Evolutionary conservation across 2,113 vertebrate species (phyloP), one percentile per base, ranked within the genome.

Genomic region (Diadophis punctatus): DNA sequence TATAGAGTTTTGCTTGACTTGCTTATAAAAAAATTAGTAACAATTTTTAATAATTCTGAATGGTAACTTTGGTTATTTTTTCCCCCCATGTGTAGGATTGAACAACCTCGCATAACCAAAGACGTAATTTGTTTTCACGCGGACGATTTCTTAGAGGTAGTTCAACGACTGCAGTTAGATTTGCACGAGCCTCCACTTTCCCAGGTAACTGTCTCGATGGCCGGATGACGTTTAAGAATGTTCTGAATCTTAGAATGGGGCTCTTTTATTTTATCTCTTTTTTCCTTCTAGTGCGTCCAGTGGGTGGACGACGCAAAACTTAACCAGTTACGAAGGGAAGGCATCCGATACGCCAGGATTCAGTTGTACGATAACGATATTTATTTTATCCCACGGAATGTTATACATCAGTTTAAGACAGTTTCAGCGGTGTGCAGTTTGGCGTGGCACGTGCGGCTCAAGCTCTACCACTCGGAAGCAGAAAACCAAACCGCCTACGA

Each of bases 271-370:
- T 39, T 90, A 39, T 1, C 86, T 30, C 3, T 86, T 87, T 93
- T 93, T 93, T 46, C 30, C 74, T 92, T 53, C 1, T 93, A 99
- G 99, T 99, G 99, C 95, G 99, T 99, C 94, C 99, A 99, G 93
- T 99, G 99, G 99, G 98, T 99, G 93, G 99, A 99, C 16, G 99
- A 99, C 90, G 99, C 99, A 96, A 99, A 99, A 96, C 98, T 99
- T n/a, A 99, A 99, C 97, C 99, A 99, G 92, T 97, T 99, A 96
- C 98, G 99, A 93, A 98, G 99, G 68, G 99, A 99, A 98, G 99
- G 99, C 91, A 98, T 99, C 95, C 98, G 99, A 58, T 99, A 99
- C 90, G 99, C 99, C 91, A 98, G 99, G 92, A 99, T 99, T 95
- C 99, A 98, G 96, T 97, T 99, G 25, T 98, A 98, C 1, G 98